phyloP scores from a whole-genome alignment of 2,113 vertebrate genomes.

The Mungos mungo region DNA sequence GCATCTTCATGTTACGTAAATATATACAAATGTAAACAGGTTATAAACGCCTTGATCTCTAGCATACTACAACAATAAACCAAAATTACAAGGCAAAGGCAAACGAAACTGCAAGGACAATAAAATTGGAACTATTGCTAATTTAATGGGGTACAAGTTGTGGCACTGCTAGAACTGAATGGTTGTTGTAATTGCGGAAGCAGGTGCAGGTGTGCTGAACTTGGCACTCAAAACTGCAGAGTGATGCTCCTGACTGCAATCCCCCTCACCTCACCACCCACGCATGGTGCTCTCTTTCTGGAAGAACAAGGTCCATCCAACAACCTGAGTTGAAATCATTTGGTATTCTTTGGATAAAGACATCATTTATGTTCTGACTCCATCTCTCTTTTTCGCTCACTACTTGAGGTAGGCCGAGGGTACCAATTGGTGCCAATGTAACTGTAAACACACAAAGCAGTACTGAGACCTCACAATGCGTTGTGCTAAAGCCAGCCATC shows the following conservation, averaged over 20 bases:
- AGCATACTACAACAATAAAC: not conserved
- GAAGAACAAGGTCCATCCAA: not conserved
- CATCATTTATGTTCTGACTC: rapidly evolving
- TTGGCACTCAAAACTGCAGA: rapidly evolving
- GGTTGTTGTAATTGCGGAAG: rapidly evolving
- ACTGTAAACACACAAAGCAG: not conserved
- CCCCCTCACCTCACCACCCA: not conserved
- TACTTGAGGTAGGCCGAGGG: not conserved
- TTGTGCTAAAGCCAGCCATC: not conserved
- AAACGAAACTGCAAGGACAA: not conserved
- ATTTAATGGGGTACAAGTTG: not conserved
- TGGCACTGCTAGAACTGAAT: rapidly evolving
- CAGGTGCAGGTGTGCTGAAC: too few relatives aligned
- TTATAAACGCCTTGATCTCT: not conserved
- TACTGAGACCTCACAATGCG: not conserved
- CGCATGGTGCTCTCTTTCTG: rapidly evolving
- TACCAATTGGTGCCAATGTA: not conserved
- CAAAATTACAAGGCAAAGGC: not conserved
- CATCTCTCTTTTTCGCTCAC: not conserved
- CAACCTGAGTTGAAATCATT: not conserved
- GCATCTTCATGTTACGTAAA: not conserved
- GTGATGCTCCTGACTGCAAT: rapidly evolving
- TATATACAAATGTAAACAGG: not conserved
- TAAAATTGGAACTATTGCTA: not conserved
- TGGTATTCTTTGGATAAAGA: rapidly evolving